A percentile compares a stretch with the other conserved stretches of the same genome.
Conservation (phyloP, 2,888 invertebrate genomes). For the Lepidochitona cinerea region DNA sequence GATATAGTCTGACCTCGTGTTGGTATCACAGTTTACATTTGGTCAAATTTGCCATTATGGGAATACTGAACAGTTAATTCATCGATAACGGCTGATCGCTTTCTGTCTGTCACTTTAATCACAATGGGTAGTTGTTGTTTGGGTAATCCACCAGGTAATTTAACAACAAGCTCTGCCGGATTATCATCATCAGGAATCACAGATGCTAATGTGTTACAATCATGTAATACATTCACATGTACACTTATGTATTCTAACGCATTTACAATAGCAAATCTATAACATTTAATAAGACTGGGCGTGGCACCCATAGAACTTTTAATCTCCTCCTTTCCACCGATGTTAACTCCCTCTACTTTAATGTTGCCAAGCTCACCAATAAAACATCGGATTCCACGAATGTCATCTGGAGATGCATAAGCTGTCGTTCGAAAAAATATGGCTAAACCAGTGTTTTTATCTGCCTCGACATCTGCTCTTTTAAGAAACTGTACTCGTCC, state of each 20-base stretch:
- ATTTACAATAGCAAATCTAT: constrained; percentile 52
- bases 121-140: constrained; percentile 54
- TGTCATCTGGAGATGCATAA: constrained; percentile 53
- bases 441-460: constrained; percentile 51
- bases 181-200: constrained; percentile 37
- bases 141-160: constrained; percentile 37
- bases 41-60: constrained; percentile 8
- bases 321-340: constrained; percentile 29
- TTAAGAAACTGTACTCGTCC: constrained; percentile 56
- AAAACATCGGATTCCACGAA: constrained; percentile 56
- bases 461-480: constrained; percentile 39
- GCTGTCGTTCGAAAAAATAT: constrained; percentile 53
- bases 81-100: constrained; percentile 54
- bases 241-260: constrained; percentile 44
- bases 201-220: constrained; percentile 56
- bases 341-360: constrained; percentile 41
- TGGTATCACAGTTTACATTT: neutral
- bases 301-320: constrained; percentile 45
- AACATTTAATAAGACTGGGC: constrained; percentile 53
- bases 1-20: no score
- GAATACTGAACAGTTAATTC: constrained; percentile 53
- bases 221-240: constrained; percentile 47
- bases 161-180: constrained; percentile 39
- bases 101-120: constrained; percentile 56
- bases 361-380: constrained; percentile 55